Conservation (phyloP, 2,113 vertebrate genomes). For the Podiceps cristatus region DNA sequence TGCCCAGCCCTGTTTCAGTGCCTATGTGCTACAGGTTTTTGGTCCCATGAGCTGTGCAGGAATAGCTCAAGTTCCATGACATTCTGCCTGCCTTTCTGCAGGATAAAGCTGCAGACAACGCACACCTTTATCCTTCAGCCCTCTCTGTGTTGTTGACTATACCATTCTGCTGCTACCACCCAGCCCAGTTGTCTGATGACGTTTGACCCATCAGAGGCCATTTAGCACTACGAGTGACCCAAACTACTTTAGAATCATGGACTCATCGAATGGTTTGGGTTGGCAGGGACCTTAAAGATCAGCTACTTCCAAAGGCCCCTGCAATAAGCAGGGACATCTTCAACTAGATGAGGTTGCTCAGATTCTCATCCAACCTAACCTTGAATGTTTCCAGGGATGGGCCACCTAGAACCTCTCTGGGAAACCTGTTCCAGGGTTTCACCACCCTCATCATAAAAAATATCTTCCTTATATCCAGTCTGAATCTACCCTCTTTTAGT, state of each 20-base stretch:
- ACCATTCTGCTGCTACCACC: neutral
- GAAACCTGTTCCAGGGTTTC: neutral
- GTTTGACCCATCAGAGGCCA: neutral
- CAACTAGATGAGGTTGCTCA: neutral
- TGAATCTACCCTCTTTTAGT: neutral
- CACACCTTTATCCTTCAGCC: neutral
- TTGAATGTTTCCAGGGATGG: neutral
- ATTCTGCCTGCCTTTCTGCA: neutral
- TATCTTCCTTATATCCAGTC: neutral
- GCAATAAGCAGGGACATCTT: neutral
- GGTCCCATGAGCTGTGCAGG: neutral
- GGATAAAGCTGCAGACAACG: neutral
- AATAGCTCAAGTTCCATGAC: neutral
- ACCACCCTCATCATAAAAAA: neutral
- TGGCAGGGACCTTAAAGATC: neutral
- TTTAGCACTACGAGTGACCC: neutral
- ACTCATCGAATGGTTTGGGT: neutral
- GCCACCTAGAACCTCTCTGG: neutral
- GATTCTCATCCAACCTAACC: neutral
- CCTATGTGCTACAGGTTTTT: neutral
- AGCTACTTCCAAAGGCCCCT: neutral
- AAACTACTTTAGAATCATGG: neutral
- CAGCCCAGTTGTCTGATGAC: neutral
- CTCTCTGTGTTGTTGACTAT: neutral
- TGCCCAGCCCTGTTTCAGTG: rapidly evolving